Percentiles rank a stretch among this genome's conserved stretches.
These are phyloP conservation scores for Euura lappo DNA, from an alignment of 1,140 invertebrate genomes.

Conservation along the genomic window DNA sequence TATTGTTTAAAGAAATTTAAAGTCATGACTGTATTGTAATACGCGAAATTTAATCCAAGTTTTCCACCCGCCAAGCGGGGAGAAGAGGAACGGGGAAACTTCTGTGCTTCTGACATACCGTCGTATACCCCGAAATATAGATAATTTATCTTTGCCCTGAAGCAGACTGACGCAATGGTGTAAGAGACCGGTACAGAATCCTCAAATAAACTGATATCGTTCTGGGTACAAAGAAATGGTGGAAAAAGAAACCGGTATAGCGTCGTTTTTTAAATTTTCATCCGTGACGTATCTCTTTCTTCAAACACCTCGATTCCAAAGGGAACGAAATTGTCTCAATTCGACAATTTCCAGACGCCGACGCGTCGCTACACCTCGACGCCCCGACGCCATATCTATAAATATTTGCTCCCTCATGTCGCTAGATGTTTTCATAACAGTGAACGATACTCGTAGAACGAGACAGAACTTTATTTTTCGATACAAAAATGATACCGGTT, in stretches of 20 bases:
- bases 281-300: too few relatives aligned
- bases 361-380: neutral
- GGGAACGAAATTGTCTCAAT: neutral
- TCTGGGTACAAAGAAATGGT: too few relatives aligned
- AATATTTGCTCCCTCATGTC: constrained; percentile 10
- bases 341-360: neutral
- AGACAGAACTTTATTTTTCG: too few relatives aligned
- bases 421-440: constrained; percentile 9
- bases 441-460: neutral
- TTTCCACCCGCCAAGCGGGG: neutral
- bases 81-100: neutral
- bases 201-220: neutral
- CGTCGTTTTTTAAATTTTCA: too few relatives aligned
- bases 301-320: neutral
- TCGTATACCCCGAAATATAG: neutral
- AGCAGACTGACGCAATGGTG: neutral
- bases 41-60: constrained; percentile 2
- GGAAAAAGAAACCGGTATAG: too few relatives aligned
- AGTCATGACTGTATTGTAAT: neutral
- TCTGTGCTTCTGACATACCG: neutral
- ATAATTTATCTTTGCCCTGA: constrained; percentile 5
- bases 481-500: too few relatives aligned
- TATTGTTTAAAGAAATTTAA: constrained; percentile 6
- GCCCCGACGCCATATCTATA: constrained; percentile 12
- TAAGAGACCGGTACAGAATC: neutral